phyloP scores from a whole-genome alignment of 1,140 invertebrate species.

The Pachypsylla venusta region DNA sequence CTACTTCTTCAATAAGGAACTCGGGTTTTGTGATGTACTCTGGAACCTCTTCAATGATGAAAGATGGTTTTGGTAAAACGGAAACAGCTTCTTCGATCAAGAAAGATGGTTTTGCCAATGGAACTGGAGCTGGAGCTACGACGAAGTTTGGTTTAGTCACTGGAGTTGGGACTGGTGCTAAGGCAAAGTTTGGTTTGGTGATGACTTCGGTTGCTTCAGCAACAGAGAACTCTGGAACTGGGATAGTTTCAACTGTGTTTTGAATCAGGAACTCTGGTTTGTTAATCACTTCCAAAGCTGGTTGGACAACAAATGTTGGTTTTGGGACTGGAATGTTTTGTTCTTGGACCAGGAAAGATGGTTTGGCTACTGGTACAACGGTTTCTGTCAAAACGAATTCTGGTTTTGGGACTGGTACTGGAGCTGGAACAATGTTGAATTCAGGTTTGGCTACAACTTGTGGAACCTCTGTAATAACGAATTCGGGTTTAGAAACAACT shows the following conservation, averaged over 20 bases:
- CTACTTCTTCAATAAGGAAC: constrained; percentile 1
- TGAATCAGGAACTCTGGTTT: not conserved
- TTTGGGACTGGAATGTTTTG: not conserved
- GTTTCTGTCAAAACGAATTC: not conserved
- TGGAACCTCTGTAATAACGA: not conserved
- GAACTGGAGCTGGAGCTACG: not conserved
- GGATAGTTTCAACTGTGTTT: not conserved
- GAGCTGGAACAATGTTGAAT: not conserved
- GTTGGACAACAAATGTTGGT: not conserved
- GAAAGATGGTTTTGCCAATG: not conserved
- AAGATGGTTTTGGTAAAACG: not conserved
- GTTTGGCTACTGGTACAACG: not conserved
- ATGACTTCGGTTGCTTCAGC: constrained; percentile 1
- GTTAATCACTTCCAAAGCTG: not conserved
- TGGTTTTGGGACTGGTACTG: not conserved
- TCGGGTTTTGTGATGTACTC: not conserved
- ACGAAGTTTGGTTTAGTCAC: not conserved
- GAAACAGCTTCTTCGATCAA: not conserved
- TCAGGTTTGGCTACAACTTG: not conserved
- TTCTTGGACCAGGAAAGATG: constrained; percentile 5
- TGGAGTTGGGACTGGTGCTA: not conserved
- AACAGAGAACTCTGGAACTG: not conserved
- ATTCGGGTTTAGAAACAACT: not conserved
- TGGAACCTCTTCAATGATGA: not conserved
- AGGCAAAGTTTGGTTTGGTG: not conserved